These are phyloP conservation scores for Leptodactylus fallax DNA, from an alignment of 2,797 vertebrate species.

Conservation along the genomic window DNA sequence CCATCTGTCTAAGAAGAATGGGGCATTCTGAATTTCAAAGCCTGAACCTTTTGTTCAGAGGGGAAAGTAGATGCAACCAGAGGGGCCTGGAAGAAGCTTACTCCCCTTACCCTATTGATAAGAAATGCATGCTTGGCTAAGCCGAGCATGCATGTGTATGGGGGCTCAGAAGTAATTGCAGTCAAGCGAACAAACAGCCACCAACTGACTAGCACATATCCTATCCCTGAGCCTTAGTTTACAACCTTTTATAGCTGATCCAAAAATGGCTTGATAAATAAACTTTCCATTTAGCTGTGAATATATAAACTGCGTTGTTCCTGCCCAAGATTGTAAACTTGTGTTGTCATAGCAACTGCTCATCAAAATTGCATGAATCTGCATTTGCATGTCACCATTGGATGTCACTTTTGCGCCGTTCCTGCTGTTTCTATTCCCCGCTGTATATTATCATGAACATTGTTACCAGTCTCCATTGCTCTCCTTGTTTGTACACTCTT, in stretches of 20 bases:
- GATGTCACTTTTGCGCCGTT: background rate
- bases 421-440: background rate
- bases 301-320: no score
- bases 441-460: background rate
- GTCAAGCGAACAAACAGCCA: no score
- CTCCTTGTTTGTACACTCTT: background rate
- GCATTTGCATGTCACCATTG: background rate
- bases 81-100: no score
- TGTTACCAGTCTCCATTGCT: background rate
- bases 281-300: conserved; percentile 6
- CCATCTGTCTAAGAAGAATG: no score
- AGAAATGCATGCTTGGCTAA: no score
- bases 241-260: background rate
- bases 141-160: no score
- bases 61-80: no score
- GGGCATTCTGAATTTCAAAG: no score
- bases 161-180: no score
- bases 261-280: background rate
- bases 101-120: no score
- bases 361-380: conserved; percentile 1
- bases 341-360: background rate
- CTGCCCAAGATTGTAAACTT: background rate
- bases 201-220: background rate
- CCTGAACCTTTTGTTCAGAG: no score
- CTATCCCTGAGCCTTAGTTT: background rate